Conservation (phyloP, 1,140 invertebrate species). For the Helicorthomorpha holstii region DNA sequence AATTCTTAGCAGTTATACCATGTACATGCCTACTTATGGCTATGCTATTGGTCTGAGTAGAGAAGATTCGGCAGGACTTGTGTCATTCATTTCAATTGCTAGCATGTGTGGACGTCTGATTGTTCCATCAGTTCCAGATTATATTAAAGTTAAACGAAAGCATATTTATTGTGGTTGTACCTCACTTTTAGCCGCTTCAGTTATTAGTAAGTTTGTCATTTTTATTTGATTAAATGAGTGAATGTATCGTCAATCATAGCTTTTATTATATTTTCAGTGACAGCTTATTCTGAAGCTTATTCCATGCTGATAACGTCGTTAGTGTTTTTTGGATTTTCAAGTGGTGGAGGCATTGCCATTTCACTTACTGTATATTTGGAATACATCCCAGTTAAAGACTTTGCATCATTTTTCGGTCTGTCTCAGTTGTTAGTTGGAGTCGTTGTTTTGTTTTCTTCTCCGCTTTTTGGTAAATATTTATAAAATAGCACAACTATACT, state of each 20-base stretch:
- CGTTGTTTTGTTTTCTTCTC: not conserved
- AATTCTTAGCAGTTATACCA: not conserved
- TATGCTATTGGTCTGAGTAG: not conserved
- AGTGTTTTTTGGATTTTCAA: not conserved
- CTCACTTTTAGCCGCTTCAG: not conserved
- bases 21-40: not conserved
- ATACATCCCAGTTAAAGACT: not conserved
- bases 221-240: not conserved
- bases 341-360: not conserved
- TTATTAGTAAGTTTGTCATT: not conserved
- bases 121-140: not conserved
- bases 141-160: not conserved
- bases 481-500: no score
- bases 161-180: not conserved
- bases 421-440: not conserved
- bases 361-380: not conserved
- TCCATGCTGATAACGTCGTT: not conserved
- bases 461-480: not conserved
- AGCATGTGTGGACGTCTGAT: not conserved
- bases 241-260: not conserved
- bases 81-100: not conserved
- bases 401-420: not conserved
- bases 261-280: not conserved
- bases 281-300: not conserved
- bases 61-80: not conserved